A percentile compares a stretch with the other conserved stretches of the same genome.
Evolutionary conservation across 2,888 invertebrate genomes (phyloP).

Genomic region (Scaptomyza parva): DNA sequence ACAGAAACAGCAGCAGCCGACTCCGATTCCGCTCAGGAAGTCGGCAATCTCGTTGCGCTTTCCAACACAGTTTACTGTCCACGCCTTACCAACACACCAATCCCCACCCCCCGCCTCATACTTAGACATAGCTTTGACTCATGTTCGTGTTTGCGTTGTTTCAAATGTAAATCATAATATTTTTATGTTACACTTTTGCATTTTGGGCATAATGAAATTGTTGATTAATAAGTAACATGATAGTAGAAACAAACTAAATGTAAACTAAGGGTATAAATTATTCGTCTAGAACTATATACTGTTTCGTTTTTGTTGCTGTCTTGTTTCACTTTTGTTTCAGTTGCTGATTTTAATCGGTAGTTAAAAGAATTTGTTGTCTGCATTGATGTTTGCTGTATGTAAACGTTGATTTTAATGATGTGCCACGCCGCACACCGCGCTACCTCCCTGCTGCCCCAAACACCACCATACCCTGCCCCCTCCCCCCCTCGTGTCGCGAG

Average conservation of each 20-base stretch:
- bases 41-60: slow-evolving; percentile 70
- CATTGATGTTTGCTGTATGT: slow-evolving; percentile 74
- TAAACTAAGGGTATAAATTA: slow-evolving; percentile 1
- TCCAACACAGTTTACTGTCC: slow-evolving; percentile 35
- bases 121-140: slow-evolving; percentile 9
- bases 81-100: neutral
- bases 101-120: no score
- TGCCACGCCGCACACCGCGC: slow-evolving; percentile 48
- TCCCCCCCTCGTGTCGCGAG: slow-evolving; percentile 1
- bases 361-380: slow-evolving; percentile 76
- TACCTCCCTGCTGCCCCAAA: neutral
- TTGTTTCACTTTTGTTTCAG: slow-evolving; percentile 69
- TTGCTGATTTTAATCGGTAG: slow-evolving; percentile 76
- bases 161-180: slow-evolving; percentile 74
- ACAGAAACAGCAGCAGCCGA: slow-evolving; percentile 12
- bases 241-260: neutral
- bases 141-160: slow-evolving; percentile 70
- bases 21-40: slow-evolving; percentile 63
- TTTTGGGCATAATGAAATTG: neutral
- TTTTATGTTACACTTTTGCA: slow-evolving; percentile 9
- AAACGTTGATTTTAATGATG: slow-evolving; percentile 79
- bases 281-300: neutral
- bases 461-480: neutral
- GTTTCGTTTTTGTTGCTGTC: neutral
- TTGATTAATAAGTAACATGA: neutral